Base-by-base conservation (phyloP, 2,797 vertebrate genomes). In the Gephyroberyx darwinii region DNA sequence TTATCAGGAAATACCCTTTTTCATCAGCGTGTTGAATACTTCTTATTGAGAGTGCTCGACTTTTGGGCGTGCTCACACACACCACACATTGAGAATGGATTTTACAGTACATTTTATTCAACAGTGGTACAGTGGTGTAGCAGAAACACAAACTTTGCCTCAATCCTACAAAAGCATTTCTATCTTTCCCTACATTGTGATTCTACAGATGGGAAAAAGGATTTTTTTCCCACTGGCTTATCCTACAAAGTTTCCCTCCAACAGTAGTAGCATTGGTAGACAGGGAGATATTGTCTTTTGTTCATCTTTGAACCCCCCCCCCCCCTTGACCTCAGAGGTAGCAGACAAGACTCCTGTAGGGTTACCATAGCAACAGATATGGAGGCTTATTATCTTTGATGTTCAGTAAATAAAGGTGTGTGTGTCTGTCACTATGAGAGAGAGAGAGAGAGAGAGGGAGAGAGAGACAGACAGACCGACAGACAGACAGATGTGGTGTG, bases 281-380 rank as follows among this genome's bases (percentile, higher is more conserved):
- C 22, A 64, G 4, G 6, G 31, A 65, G 43, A 39, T 71, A 61
- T 47, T 37, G 17, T 69, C 48, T 80, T 71, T 71, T 68, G 65
- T 79, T 78, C 26, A 53, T 60, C 55, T 81, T 85, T 75, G 57
- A 81, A 75, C 63, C 64, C 47, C 22, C 22, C 22, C 26, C 26
- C 45, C 47, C 51, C 62, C 60, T 67, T 69, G 65, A 37, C 76
- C 71, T 77, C 43, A 69, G 63, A 82, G 52, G 72, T 70, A 65
- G 39, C 62, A 59, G 57, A 43, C 47, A 62, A 81, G 75, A 69
- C 66, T 71, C 45, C 59, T 43, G 50, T 26, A 4, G 0, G 47
- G 87, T 89, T 82, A 30, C 69, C 66, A 71, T 83, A 65, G 77
- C 62, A 80, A 87, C 84, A n/a, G 14, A 70, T 68, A 52, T 69